Base-by-base conservation (phyloP, 2,113 vertebrate genomes). In the Connochaetes taurinus region DNA sequence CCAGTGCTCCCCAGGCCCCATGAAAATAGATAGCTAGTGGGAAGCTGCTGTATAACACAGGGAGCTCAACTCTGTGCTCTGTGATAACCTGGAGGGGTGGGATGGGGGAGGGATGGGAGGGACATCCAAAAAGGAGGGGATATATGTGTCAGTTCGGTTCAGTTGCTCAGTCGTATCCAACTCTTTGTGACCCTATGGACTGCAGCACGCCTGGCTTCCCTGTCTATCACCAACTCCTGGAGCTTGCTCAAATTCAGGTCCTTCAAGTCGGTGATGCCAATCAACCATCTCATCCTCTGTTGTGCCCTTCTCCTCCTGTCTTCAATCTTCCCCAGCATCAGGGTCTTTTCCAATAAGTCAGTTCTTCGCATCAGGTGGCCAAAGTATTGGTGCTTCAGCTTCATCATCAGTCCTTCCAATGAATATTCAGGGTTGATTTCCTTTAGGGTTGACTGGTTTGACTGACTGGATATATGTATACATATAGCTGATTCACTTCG, bases 1-100 rank as follows among this genome's bases (percentile, higher is more conserved):
- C 1, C 12, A 5, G 0, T 6, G 12, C 81, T 9, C 6, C 21
- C 23, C 14, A 5, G 23, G 0, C 55, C 3, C 21, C 86, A 7
- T 27, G n/a, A 43, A 76, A 76, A 27, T 43, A 76, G 71, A 7
- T 7, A 76, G 67, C 36, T 74, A 15, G 21, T 27, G 40, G 71
- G 23, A 76, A 76, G 40, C 23, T 76, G 36, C 10, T 76, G 6
- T 27, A 27, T 4, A 27, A 3, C 71, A 43, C 71, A 25, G 71
- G 71, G 23, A 27, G 23, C 40, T 43, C 40, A 14, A 7, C 12
- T 14, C 23, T 43, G 21, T 76, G 11, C 23, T 43, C 71, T 43
- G 71, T 76, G 71, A 76, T 27, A 27, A 43, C 36, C 40, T 27
- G 23, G 6, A 76, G 12, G 71, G 71, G 36, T 27, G 23, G 71